A percentile compares a stretch with the other conserved stretches of the same genome.
These are phyloP conservation scores for Reticulitermes lucifugus DNA, from an alignment of 2,888 invertebrate species.

Conservation along the genomic window DNA sequence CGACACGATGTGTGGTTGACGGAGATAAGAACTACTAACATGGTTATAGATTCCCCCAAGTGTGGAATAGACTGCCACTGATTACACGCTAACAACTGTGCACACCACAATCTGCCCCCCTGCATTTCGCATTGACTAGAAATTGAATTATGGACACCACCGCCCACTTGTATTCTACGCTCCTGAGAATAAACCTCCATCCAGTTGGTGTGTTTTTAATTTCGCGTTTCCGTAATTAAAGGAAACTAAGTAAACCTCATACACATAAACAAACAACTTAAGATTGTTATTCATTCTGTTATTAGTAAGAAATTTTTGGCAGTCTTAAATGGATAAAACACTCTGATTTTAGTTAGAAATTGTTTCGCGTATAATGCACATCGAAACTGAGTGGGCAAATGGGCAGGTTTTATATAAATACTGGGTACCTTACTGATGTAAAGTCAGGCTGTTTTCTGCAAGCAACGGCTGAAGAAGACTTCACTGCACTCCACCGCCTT, in stretches of 20 bases:
- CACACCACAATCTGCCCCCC: constrained; percentile 9
- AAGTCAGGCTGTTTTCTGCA: constrained; percentile 26
- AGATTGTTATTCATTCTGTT: not conserved
- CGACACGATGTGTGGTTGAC: constrained; percentile 5
- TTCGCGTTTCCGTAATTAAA: not conserved
- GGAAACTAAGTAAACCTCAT: not conserved
- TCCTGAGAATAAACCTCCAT: not conserved
- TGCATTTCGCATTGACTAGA: constrained; percentile 41
- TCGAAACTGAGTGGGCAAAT: not conserved
- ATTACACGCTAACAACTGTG: constrained; percentile 15
- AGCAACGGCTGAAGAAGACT: constrained; percentile 13
- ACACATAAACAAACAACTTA: not conserved
- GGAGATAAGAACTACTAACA: constrained; percentile 42
- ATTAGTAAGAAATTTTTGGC: not conserved
- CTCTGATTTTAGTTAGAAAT: not conserved
- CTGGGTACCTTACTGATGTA: not conserved
- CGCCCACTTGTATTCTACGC: not conserved
- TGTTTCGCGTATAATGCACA: not conserved
- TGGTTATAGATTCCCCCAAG: constrained; percentile 28
- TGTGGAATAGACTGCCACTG: constrained; percentile 30
- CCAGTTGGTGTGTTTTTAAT: not conserved
- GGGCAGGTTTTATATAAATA: constrained; percentile 44
- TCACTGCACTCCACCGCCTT: not conserved
- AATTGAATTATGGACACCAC: constrained; percentile 46
- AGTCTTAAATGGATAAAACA: not conserved